Evolutionary conservation across 2,888 invertebrate genomes (phyloP), one percentile per base, ranked within the genome.

Genomic region (Cataglyphis rosenhaueri): DNA sequence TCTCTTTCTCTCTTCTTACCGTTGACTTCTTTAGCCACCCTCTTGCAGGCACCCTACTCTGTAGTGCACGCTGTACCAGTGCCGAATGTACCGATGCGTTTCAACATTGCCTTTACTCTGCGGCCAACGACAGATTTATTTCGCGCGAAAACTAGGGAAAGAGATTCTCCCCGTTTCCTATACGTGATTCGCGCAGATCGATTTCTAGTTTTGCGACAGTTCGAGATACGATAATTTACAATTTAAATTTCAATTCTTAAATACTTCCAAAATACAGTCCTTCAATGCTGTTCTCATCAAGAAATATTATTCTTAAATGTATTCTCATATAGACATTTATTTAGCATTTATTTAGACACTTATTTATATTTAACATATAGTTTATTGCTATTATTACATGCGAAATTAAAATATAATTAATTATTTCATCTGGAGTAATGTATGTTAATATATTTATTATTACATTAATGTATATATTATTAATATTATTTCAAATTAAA

Each of bases 41-140:
- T 83, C 83, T 78, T 52, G 52, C 86, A 86, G 71, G 79, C 85
- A 83, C 78, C 5, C 41, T 75, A 64, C 70, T 79, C 86, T 73
- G 5, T n/a, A n/a, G n/a, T 41, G 44, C 15, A 44, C 41, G 41
- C 12, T 44, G 15, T 44, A 52, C 8, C 48, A 48, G 18, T 18
- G 25, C 18, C 66, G 78, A 87, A 59, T 84, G 70, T 62, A 64
- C 73, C 78, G 81, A 78, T 76, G 57, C 65, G 59, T 82, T 66
- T 62, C 66, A 32, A 70, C 59, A 68, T 41, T n/a, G 59, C 18
- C 65, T 62, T 81, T 52, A 32, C 82, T 79, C 74, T 86, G 71
- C 88, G 86, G 82, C 87, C 85, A 78, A 83, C 85, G 74, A 75
- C 83, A 83, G 88, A 90, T 90, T 90, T 89, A 90, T 88, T 84